Conservation (phyloP, 2,797 vertebrate species). For the Acipenser oxyrinchus region DNA sequence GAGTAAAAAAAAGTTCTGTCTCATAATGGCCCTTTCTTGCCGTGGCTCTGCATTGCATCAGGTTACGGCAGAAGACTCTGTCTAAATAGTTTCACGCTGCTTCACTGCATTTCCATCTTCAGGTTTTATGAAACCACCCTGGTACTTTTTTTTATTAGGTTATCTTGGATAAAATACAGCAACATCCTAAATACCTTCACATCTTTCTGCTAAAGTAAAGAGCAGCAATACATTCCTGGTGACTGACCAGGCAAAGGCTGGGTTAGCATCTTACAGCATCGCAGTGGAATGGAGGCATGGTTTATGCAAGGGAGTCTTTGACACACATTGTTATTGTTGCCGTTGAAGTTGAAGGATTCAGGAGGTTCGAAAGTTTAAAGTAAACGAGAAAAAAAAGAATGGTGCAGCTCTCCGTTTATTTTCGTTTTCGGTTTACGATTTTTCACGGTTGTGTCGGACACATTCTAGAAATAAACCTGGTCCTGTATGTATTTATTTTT, state of each 20-base stretch:
- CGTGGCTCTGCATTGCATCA: conserved; percentile 27
- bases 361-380: not conserved
- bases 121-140: not conserved
- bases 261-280: conserved; percentile 60
- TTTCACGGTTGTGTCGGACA: conserved; percentile 50
- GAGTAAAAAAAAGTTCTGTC: conserved; percentile 1
- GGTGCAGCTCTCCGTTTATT: conserved; percentile 41
- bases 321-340: conserved; percentile 58
- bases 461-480: conserved; percentile 50
- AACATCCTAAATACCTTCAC: conserved; percentile 6
- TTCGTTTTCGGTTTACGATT: conserved; percentile 57
- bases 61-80: conserved; percentile 32
- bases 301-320: conserved; percentile 57
- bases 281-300: conserved; percentile 59
- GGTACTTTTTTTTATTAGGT: not conserved
- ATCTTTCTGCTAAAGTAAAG: conserved; percentile 18
- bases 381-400: not conserved
- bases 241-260: conserved; percentile 48
- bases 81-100: not conserved
- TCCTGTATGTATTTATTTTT: conserved; percentile 37
- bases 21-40: conserved; percentile 9
- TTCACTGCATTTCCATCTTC: conserved; percentile 22
- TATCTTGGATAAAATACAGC: not conserved
- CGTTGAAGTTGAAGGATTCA: conserved; percentile 45
- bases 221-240: conserved; percentile 57